Percentiles rank a stretch among this genome's conserved stretches.
Evolutionary conservation across 1,140 invertebrate species (phyloP).

Genomic region (Diachasmimorpha longicaudata): DNA sequence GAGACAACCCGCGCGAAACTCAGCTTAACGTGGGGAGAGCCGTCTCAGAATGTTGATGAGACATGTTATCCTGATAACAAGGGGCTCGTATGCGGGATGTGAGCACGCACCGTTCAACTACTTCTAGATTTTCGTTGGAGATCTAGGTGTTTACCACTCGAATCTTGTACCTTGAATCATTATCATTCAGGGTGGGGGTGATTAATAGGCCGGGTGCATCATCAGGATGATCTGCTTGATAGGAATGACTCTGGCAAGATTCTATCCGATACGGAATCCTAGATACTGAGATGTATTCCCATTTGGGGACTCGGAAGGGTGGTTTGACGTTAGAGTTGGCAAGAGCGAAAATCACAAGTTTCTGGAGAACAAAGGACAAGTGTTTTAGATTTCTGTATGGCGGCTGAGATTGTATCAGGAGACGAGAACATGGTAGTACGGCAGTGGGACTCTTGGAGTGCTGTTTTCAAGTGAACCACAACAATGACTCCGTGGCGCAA

Average conservation of each 20-base stretch:
- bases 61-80: conserved; percentile 40
- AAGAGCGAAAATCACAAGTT: background rate
- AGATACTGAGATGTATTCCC: too few relatives aligned
- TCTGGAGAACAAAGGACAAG: background rate
- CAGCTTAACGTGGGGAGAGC: conserved; percentile 44
- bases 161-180: background rate
- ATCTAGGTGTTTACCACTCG: background rate
- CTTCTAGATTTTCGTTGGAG: background rate
- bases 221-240: too few relatives aligned
- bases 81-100: conserved; percentile 60
- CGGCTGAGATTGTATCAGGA: background rate
- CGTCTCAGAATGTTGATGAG: background rate
- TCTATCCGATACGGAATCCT: too few relatives aligned
- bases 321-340: background rate
- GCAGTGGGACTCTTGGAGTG: background rate
- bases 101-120: conserved; percentile 49
- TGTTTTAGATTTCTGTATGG: conserved; percentile 10
- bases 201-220: background rate
- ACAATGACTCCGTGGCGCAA: conserved; percentile 71
- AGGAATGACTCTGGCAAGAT: too few relatives aligned
- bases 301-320: background rate
- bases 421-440: background rate
- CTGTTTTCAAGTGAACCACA: background rate
- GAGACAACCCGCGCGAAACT: conserved; percentile 63
- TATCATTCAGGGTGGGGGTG: background rate